phyloP scores from a whole-genome alignment of 2,113 vertebrate species.

The Rhea pennata region DNA sequence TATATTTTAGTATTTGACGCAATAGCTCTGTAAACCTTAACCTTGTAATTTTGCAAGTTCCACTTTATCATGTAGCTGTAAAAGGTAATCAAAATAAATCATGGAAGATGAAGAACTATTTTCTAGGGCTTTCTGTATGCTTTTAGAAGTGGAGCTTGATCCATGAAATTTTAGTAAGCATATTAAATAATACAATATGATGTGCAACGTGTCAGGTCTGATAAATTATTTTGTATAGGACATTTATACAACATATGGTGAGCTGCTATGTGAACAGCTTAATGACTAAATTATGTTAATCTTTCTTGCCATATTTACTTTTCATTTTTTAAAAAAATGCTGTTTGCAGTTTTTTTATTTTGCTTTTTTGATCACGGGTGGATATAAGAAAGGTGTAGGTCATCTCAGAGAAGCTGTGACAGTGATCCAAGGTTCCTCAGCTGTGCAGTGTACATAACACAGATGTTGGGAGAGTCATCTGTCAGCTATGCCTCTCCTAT shows the following conservation, averaged over 20 bases:
- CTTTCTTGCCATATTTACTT: constrained; percentile 73
- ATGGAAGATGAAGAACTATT: constrained; percentile 79
- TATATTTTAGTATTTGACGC: constrained; percentile 73
- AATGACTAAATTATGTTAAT: constrained; percentile 83
- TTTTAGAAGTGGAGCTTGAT: constrained; percentile 75
- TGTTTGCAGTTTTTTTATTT: constrained; percentile 54
- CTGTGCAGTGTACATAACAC: constrained; percentile 97
- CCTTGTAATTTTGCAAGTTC: constrained; percentile 76
- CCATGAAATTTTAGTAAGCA: constrained; percentile 83
- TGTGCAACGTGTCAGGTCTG: constrained; percentile 77
- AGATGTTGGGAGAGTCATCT: constrained; percentile 99
- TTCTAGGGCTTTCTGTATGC: constrained; percentile 70
- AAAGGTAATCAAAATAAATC: constrained; percentile 84
- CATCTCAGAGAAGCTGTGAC: constrained; percentile 78
- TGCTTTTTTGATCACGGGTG: constrained; percentile 31
- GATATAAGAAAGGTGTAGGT: constrained; percentile 74
- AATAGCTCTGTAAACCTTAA: constrained; percentile 74
- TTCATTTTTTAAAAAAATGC: constrained; percentile 54
- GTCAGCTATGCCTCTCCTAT: constrained; percentile 97
- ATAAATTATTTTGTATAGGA: constrained; percentile 81
- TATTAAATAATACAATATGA: constrained; percentile 85
- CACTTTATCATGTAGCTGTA: constrained; percentile 77
- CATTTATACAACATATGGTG: constrained; percentile 80
- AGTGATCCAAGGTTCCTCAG: constrained; percentile 91
- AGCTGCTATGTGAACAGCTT: constrained; percentile 78